Base-by-base conservation (phyloP, 2,113 vertebrate genomes). In the Pelecanus crispus region DNA sequence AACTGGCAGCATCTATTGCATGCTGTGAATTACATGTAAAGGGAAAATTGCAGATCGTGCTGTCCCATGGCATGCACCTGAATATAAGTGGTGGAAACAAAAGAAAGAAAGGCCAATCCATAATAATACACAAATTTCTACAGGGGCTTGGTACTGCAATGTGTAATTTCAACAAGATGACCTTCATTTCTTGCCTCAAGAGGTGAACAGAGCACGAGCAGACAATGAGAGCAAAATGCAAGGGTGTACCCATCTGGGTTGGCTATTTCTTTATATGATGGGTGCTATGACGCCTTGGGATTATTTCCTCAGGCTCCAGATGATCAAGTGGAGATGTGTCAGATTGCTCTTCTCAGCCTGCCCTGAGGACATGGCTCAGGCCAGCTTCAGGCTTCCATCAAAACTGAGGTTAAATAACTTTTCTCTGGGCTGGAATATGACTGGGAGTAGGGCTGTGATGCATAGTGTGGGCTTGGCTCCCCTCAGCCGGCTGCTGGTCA, bases 181-280 rank as follows among this genome's bases (percentile, higher is more conserved):
- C 9, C 9, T 49, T 55, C 38, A 31, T 44, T 53, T n/a, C 78
- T 17, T 28, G 26, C 42, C 59, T 40, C 32, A 32, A 9, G 9
- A 77, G 55, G 62, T 50, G 59, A 66, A 49, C 17, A 25, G 3
- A 49, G 14, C 17, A 1, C 6, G 25, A 53, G 21, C 59, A 42
- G 22, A 36, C 19, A 65, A 18, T 8, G 38, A 63, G 34, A 44
- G 32, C 13, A 70, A 61, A 78, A 31, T 3, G 11, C 29, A 52
- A 25, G 17, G n/a, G 44, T 31, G 24, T 24, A 6, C 7, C 32
- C 50, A 29, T 24, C 22, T 56, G 52, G 22, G n/a, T 1, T 28
- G 42, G 32, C 15, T 25, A 21, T 1, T 87, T 17, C 56, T 52
- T 25, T 34, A 1, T 11, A 0, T 3, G 13, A 11, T 7, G 29